phyloP scores from a whole-genome alignment of 2,888 invertebrate species.

The Acanthoscelides obtectus region DNA sequence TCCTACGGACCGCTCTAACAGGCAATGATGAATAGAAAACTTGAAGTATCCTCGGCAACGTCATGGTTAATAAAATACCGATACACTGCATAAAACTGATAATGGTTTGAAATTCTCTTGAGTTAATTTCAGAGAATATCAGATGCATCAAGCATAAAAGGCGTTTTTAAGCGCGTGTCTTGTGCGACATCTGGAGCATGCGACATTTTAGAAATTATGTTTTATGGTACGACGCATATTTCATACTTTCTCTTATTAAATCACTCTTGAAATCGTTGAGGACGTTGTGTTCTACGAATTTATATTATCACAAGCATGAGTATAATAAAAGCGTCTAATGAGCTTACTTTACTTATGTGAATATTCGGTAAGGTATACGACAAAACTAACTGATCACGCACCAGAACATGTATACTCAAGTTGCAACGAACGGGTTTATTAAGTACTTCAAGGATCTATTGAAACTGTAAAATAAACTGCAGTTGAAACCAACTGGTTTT shows the following conservation, averaged over 20 bases:
- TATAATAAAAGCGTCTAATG: not conserved
- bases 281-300: not conserved
- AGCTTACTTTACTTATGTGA: not conserved
- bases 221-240: conserved; percentile 15
- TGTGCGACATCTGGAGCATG: conserved; percentile 25
- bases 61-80: not conserved
- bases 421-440: no score
- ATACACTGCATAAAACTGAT: not conserved
- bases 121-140: conserved; percentile 1
- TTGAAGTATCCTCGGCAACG: no score
- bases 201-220: conserved; percentile 19
- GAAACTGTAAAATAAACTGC: no score
- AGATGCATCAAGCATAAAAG: conserved; percentile 15
- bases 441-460: no score
- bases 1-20: no score
- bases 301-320: not conserved
- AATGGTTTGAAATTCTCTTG: not conserved
- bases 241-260: conserved; percentile 19
- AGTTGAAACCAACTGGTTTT: no score
- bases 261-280: not conserved
- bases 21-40: no score
- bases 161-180: conserved; percentile 20
- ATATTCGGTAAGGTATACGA: no score
- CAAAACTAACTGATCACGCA: no score
- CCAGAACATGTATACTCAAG: no score